Evolutionary conservation across 2,888 invertebrate species (phyloP), one percentile per base, ranked within the genome.

Genomic region (Phasia obesa): DNA sequence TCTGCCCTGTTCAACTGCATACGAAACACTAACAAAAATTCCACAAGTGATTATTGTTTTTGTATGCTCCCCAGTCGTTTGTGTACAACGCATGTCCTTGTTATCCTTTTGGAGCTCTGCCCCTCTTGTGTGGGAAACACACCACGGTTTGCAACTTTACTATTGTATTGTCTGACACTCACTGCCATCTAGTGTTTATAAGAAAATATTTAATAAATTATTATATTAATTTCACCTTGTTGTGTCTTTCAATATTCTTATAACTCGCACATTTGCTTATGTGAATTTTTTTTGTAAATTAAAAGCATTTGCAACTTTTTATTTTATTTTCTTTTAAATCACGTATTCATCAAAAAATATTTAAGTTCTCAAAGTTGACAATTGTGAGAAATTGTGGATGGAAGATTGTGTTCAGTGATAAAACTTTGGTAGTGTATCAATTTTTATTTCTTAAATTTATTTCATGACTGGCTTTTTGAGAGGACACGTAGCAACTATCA

Each of bases 51-150:
- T 31, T 35, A 5, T 55, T 51, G 65, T 71, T 59, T 71, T 51
- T 70, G 25, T 19, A 19, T 71, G 65, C 74, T 75, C 70, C 76
- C 71, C 67, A 65, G 49, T 15, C n/a, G n/a, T 31, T 3, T 19
- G 17, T 55, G 55, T 44, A 75, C n/a, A 4, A 79, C 83, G 83
- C 83, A 83, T 83, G 83, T 83, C 76, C 79, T 79, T 59, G 31
- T 65, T 55, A 44, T 69, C 59, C 27, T 55, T 59, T 60, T 77
- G 77, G 77, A 64, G 83, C 75, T 60, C 78, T 49, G 75, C 71
- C 83, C 83, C 71, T 67, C 70, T 83, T 60, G 11, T 21, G 38
- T 4, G 35, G 2, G 11, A 51, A 65, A 53, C 13, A 59, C 65
- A 78, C 59, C 60, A 65, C 55, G 83, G 83, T 83, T 83, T 62